Evolutionary conservation across 2,113 vertebrate species (phyloP).

Genomic region (Ivindomyrus marchei): DNA sequence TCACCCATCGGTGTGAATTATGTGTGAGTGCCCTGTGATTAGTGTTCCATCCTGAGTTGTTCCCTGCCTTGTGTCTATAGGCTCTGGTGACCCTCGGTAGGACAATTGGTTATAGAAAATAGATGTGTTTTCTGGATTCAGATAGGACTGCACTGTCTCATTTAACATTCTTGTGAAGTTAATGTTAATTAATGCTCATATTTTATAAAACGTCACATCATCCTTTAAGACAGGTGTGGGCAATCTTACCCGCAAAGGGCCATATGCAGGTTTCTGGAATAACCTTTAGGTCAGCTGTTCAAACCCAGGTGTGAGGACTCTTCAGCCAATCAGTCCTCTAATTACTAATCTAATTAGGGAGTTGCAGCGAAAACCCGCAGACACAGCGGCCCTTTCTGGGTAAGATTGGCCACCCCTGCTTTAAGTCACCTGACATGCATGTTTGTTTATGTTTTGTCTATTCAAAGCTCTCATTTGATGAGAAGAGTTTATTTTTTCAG

Average conservation of each 20-base stretch:
- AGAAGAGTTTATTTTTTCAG: neutral
- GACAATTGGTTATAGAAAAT: neutral
- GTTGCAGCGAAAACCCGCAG: no score
- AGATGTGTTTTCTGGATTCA: neutral
- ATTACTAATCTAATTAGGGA: no score
- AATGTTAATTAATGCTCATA: neutral
- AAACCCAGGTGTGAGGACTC: neutral
- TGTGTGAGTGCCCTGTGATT: neutral
- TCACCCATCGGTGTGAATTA: neutral
- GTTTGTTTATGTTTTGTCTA: neutral
- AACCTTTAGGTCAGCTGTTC: neutral
- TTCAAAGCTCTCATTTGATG: neutral
- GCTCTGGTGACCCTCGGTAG: neutral
- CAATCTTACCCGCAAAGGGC: neutral
- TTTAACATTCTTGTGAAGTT: neutral
- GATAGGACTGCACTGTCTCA: neutral
- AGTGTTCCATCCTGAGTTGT: neutral
- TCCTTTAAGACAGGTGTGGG: neutral
- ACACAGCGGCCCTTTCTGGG: neutral
- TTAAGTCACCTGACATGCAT: neutral
- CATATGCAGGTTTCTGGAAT: neutral
- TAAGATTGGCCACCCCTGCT: neutral
- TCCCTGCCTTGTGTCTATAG: neutral
- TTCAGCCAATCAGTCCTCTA: no score
- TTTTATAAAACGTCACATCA: neutral